Evolutionary conservation across 2,797 vertebrate species (phyloP), one percentile per base, ranked within the genome.

Genomic region (Sebastiscus albofasciatus): DNA sequence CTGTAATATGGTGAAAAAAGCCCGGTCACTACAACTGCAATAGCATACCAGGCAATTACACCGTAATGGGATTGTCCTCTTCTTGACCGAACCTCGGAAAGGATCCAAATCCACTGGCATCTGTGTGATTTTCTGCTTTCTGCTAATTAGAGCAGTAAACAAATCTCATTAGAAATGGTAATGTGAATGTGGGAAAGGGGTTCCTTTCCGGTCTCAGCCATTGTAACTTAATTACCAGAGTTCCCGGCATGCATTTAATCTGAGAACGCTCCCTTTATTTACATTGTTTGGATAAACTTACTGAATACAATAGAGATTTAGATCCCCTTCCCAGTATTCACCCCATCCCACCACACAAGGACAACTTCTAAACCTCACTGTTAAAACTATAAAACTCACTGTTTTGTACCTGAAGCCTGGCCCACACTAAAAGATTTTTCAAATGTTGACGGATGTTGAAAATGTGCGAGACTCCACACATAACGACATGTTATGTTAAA

Each of bases 121-220:
- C 67, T 59, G 62, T 67, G 75, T 77, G 85, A 81, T 88, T 83
- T 89, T 85, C 67, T 78, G 54, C 78, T 84, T 80, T 72, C 73
- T 77, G 73, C 74, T 86, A 89, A 91, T 91, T 85, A 79, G 77
- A 24, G 52, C 66, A 55, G 69, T 59, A 83, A 86, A 87, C 36
- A 74, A 80, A 91, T 77, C 86, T 85, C 68, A 77, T 92, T 90
- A 85, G 39, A 77, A 67, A 83, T 85, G 80, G 62, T 65, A 84
- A 90, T 82, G 46, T 14, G 14, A 83, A 87, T 83, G 85, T 86
- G 81, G 89, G 90, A 87, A 89, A 72, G 56, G 67, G 80, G 66
- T 36, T 78, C 59, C 29, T 72, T 75, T 81, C 74, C 46, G 79
- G 33, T 71, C 72, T 36, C 76, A 78, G 72, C 70, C 65, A 77